These are phyloP conservation scores for Drosophila paulistorum DNA, from an alignment of 1,140 invertebrate genomes.

Conservation along the genomic window DNA sequence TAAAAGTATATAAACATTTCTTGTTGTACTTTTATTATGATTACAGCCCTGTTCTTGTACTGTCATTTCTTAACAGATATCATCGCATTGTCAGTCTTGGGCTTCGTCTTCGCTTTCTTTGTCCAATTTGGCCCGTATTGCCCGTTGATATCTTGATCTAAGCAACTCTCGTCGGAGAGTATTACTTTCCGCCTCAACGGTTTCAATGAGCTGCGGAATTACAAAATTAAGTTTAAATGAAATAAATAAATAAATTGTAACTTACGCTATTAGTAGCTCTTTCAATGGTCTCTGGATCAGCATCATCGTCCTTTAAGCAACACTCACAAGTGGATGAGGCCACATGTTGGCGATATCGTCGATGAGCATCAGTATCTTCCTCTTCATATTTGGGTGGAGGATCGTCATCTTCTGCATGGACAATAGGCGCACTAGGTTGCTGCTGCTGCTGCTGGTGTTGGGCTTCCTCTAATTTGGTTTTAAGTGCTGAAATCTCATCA, in stretches of 20 bases:
- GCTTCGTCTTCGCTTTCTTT: conserved; percentile 30
- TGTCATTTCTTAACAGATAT: no score
- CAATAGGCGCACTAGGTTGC: neutral
- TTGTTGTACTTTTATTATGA: neutral
- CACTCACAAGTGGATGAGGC: conserved; percentile 42
- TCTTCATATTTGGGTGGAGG: conserved; percentile 58
- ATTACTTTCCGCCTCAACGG: conserved; percentile 65
- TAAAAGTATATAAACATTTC: no score
- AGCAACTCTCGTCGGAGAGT: conserved; percentile 64
- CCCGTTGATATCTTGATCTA: conserved; percentile 61
- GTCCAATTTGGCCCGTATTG: conserved; percentile 48
- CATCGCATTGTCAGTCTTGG: neutral
- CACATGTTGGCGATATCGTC: conserved; percentile 21
- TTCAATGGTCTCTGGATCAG: conserved; percentile 60
- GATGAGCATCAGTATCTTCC: conserved; percentile 1
- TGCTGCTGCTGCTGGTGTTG: neutral
- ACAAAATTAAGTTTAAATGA: neutral
- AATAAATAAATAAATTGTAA: neutral
- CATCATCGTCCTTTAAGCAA: conserved; percentile 45
- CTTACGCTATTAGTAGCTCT: conserved; percentile 69
- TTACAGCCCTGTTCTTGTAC: neutral
- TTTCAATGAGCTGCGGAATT: conserved; percentile 53
- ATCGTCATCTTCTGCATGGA: conserved; percentile 37
- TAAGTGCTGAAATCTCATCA: conserved; percentile 57
- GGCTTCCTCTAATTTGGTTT: conserved; percentile 13